Conservation (phyloP, 2,113 vertebrate genomes). For the Pygoscelis adeliae region DNA sequence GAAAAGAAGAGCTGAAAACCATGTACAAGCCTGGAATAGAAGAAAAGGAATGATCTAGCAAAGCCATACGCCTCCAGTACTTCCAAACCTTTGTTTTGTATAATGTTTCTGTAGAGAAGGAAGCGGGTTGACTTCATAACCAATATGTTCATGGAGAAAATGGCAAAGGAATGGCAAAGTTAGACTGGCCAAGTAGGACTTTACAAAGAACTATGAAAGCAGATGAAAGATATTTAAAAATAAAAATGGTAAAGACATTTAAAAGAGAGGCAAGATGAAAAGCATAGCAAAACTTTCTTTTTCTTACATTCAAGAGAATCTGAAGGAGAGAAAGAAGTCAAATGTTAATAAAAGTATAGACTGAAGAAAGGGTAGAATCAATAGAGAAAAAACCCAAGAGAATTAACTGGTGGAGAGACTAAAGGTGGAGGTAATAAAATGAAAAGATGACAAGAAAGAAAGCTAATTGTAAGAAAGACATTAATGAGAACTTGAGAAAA, state of each 20-base stretch:
- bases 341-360: not conserved
- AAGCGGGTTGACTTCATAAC: rapidly evolving
- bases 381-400: not conserved
- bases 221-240: not conserved
- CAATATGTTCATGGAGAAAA: not conserved
- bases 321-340: not conserved
- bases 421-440: not conserved
- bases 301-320: not conserved
- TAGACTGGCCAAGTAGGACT: not conserved
- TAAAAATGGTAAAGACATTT: not conserved
- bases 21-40: not conserved
- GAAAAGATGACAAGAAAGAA: not conserved
- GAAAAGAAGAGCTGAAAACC: not conserved
- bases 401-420: not conserved
- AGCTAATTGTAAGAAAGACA: not conserved
- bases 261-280: not conserved
- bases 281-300: not conserved
- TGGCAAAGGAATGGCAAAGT: not conserved
- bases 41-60: not conserved
- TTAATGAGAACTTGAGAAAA: not conserved
- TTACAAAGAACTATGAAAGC: not conserved
- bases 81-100: not conserved
- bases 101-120: not conserved
- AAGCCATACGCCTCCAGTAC: rapidly evolving
- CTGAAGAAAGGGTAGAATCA: not conserved